Percentiles rank a stretch among this genome's conserved stretches.
Evolutionary conservation across 2,797 vertebrate genomes (phyloP).

Genomic region (Sebastes steindachneri): DNA sequence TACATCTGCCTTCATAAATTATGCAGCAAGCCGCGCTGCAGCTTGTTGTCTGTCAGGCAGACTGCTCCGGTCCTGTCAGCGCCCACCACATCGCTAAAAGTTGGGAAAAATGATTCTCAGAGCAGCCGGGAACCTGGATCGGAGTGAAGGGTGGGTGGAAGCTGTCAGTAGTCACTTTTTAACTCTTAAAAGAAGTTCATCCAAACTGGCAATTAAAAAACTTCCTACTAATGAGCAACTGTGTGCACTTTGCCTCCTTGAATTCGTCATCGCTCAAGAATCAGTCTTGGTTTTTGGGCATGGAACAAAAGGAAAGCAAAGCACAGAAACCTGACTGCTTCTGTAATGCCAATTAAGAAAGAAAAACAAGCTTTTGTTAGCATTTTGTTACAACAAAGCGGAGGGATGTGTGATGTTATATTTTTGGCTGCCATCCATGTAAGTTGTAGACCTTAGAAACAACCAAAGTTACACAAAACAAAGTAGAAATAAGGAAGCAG

Average conservation of each 20-base stretch:
- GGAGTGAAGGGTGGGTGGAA: conserved; percentile 32
- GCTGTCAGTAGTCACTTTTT: conserved; percentile 48
- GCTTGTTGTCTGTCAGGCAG: conserved; percentile 69
- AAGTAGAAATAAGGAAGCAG: background rate
- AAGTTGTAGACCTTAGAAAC: background rate
- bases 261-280: conserved; percentile 34
- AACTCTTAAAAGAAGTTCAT: conserved; percentile 31
- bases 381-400: conserved; percentile 30
- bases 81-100: conserved; percentile 39
- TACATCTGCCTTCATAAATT: conserved; percentile 79
- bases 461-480: background rate
- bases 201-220: conserved; percentile 69
- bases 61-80: conserved; percentile 53
- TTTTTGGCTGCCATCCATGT: conserved; percentile 4
- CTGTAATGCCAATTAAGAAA: conserved; percentile 49
- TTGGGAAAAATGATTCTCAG: conserved; percentile 17
- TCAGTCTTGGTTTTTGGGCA: conserved; percentile 38
- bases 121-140: conserved; percentile 32
- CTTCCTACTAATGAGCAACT: conserved; percentile 62
- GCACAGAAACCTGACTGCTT: conserved; percentile 18
- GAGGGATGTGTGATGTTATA: conserved; percentile 2
- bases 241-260: conserved; percentile 44
- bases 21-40: conserved; percentile 66
- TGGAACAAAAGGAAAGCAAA: conserved; percentile 46
- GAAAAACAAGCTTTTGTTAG: conserved; percentile 21